Conservation (phyloP, 1,140 invertebrate species). For the Drosophila funebris region DNA sequence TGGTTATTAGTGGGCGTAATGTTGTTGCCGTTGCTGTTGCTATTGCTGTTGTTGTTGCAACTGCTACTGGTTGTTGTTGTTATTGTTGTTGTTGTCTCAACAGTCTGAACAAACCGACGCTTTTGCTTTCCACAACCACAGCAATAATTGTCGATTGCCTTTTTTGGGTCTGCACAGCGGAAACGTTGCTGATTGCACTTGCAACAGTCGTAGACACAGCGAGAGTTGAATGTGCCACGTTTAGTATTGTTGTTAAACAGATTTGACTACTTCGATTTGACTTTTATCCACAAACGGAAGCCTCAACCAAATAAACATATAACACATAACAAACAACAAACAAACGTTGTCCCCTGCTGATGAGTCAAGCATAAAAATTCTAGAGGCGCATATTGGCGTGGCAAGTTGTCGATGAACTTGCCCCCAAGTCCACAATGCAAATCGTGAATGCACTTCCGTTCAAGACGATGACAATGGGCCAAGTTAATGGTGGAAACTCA, state of each 20-base stretch:
- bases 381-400: conserved; percentile 43
- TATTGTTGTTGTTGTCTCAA: conserved; percentile 20
- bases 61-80: conserved; percentile 13
- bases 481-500: neutral
- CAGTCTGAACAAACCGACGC: conserved; percentile 17
- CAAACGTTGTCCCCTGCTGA: conserved; percentile 27
- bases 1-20: conserved; percentile 57
- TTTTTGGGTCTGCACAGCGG: conserved; percentile 66
- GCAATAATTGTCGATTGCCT: conserved; percentile 69
- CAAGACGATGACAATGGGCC: neutral
- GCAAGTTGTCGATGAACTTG: conserved; percentile 31
- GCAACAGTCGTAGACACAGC: conserved; percentile 2
- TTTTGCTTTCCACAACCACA: conserved; percentile 53
- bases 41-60: conserved; percentile 36
- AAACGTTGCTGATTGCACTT: conserved; percentile 54
- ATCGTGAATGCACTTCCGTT: conserved; percentile 64
- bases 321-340: conserved; percentile 7
- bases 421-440: conserved; percentile 32
- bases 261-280: conserved; percentile 37
- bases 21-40: too few species aligned
- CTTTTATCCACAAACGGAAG: conserved; percentile 45
- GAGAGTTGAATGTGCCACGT: conserved; percentile 9
- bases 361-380: conserved; percentile 73
- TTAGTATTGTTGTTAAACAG: conserved; percentile 38
- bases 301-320: conserved; percentile 27